A percentile compares a stretch with the other conserved stretches of the same genome.
Conservation (phyloP, 2,888 invertebrate species). For the Mystacides longicornis region DNA sequence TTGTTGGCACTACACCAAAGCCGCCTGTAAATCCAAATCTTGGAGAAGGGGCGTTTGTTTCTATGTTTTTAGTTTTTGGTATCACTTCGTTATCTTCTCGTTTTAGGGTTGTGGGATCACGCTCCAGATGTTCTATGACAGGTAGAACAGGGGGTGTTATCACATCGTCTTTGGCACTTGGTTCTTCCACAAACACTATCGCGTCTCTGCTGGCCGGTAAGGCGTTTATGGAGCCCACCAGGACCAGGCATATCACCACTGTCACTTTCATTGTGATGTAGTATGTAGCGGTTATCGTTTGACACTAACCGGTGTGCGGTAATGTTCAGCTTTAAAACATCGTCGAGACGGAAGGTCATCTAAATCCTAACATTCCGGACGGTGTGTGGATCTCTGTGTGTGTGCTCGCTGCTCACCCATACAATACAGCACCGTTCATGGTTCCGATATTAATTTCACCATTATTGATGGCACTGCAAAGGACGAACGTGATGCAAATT, state of each 20-base stretch:
- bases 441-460: background rate
- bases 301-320: conserved; percentile 15
- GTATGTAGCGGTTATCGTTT: conserved; percentile 10
- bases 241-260: too few species aligned
- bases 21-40: conserved; percentile 39
- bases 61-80: conserved; percentile 30
- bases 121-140: conserved; percentile 43
- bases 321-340: conserved; percentile 18
- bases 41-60: conserved; percentile 28
- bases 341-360: conserved; percentile 18
- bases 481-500: conserved; percentile 1
- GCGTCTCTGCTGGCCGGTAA: conserved; percentile 13
- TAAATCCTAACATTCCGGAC: conserved; percentile 15
- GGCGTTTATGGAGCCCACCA: background rate
- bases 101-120: conserved; percentile 42
- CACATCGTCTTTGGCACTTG: conserved; percentile 32
- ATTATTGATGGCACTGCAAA: background rate
- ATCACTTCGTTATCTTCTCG: conserved; percentile 27
- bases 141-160: conserved; percentile 48
- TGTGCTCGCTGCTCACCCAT: too few species aligned
- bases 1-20: conserved; percentile 41
- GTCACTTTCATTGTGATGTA: conserved; percentile 15
- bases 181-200: conserved; percentile 20
- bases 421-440: background rate
- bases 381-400: background rate